A percentile compares a stretch with the other conserved stretches of the same genome.
phyloP scores from a whole-genome alignment of 2,113 vertebrate genomes.

The Urocynchramus pylzowi region DNA sequence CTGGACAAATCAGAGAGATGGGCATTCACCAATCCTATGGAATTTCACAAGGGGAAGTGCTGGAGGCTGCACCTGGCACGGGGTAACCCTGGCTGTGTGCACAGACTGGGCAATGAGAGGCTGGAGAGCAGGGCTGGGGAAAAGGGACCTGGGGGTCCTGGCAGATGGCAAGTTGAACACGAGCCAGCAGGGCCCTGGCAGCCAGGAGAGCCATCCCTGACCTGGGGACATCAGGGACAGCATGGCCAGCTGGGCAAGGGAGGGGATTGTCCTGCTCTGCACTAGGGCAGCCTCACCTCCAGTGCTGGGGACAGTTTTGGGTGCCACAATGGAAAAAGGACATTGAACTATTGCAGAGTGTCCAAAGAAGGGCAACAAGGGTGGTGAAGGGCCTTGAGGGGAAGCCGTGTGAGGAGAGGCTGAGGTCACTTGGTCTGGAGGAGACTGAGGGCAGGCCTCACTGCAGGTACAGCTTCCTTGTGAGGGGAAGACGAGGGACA shows the following conservation, averaged over 20 bases:
- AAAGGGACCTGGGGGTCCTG: background rate
- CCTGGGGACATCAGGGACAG: background rate
- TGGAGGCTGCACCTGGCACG: background rate
- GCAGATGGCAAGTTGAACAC: fast-evolving
- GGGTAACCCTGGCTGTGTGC: background rate
- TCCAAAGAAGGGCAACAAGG: background rate
- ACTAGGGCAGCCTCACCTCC: background rate
- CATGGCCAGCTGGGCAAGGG: background rate
- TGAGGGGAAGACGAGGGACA: fast-evolving
- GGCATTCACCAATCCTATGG: fast-evolving
- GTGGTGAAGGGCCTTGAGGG: background rate
- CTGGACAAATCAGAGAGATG: background rate
- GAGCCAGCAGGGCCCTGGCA: background rate
- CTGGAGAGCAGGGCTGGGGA: fast-evolving
- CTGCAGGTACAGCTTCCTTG: background rate
- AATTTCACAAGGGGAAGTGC: background rate
- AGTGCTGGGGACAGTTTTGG: background rate
- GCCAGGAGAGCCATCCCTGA: background rate
- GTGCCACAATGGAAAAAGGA: fast-evolving
- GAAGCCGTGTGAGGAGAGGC: fast-evolving
- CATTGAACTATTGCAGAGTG: fast-evolving
- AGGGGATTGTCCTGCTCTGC: background rate
- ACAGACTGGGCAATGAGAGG: background rate
- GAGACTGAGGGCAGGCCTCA: background rate
- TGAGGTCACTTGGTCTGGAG: background rate